A percentile compares a stretch with the other conserved stretches of the same genome.
These are phyloP conservation scores for Lordiphosa clarofinis DNA, from an alignment of 1,140 invertebrate genomes.

Conservation along the genomic window DNA sequence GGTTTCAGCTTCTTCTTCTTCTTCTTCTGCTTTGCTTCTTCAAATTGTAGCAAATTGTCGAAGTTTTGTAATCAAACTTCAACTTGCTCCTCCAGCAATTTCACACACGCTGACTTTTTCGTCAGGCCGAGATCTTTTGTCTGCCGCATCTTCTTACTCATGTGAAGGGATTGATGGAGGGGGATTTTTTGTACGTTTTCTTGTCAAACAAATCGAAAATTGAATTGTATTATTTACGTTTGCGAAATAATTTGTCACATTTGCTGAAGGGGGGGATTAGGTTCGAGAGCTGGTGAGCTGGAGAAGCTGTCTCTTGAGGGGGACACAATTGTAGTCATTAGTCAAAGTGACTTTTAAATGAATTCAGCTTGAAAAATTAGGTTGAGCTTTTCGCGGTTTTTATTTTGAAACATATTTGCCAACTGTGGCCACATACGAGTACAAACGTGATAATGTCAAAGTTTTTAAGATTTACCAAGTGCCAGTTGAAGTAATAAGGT, in stretches of 20 bases:
- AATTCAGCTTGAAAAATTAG: slow-evolving; percentile 25
- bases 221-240: slow-evolving; percentile 20
- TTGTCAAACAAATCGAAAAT: slow-evolving; percentile 5
- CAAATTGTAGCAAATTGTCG: slow-evolving; percentile 60
- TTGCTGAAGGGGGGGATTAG: slow-evolving; percentile 5
- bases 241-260: slow-evolving; percentile 53
- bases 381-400: background rate
- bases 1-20: no score
- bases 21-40: slow-evolving; percentile 12
- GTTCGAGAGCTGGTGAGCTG: background rate
- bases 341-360: slow-evolving; percentile 39
- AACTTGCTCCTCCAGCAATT: slow-evolving; percentile 33
- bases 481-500: no score
- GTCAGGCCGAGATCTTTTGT: background rate
- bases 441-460: background rate
- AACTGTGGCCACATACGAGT: background rate
- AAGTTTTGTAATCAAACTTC: slow-evolving; percentile 59
- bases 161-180: background rate
- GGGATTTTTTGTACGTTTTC: no score
- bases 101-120: slow-evolving; percentile 22
- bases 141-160: slow-evolving; percentile 3
- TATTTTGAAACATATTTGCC: slow-evolving; percentile 4
- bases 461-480: no score
- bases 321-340: slow-evolving; percentile 26
- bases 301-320: background rate